Conservation (phyloP, 2,888 invertebrate species). For the Hemaris fuciformis region DNA sequence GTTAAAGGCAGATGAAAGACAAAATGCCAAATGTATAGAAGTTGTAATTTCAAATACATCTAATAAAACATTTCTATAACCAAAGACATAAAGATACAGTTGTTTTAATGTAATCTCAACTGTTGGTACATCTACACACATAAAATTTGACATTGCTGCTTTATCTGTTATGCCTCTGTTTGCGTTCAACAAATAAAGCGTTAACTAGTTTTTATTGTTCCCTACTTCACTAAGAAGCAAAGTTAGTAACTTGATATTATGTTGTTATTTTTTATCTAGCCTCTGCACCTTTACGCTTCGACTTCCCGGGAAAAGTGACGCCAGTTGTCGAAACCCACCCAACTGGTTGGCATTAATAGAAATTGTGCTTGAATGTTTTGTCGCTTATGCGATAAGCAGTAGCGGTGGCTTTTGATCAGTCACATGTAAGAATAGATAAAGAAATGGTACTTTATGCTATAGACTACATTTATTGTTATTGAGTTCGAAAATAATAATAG, state of each 20-base stretch:
- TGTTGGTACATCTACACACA: too few species aligned
- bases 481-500: too few species aligned
- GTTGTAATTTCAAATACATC: not conserved
- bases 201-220: conserved; percentile 3
- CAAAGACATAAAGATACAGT: not conserved
- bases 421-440: too few species aligned
- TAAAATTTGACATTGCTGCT: not conserved
- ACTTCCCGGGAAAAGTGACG: not conserved
- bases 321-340: not conserved
- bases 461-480: too few species aligned
- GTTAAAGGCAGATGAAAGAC: too few species aligned
- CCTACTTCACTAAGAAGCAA: not conserved
- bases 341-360: not conserved
- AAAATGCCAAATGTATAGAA: not conserved
- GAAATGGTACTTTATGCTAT: too few species aligned
- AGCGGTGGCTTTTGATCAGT: not conserved
- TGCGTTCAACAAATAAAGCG: not conserved
- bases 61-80: not conserved
- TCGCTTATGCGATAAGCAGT: not conserved
- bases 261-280: not conserved
- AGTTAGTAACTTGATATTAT: not conserved
- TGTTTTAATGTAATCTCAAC: not conserved
- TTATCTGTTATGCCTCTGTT: not conserved
- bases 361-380: not conserved
- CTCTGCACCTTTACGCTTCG: not conserved